These are phyloP conservation scores for Tenthredo notha DNA, from an alignment of 2,888 invertebrate genomes.

Conservation along the genomic window DNA sequence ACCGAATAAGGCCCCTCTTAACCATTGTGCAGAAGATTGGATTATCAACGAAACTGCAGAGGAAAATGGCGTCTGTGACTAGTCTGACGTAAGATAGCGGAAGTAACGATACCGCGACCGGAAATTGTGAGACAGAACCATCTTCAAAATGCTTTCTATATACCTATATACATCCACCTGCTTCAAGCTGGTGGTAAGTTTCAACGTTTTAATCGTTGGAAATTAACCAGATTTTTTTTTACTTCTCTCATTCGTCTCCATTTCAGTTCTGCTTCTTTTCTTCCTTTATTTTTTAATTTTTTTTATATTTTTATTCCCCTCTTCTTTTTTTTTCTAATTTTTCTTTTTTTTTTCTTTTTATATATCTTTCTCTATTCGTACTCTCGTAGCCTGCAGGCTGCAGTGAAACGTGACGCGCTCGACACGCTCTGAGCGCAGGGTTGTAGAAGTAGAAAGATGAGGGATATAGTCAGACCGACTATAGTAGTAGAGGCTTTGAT, in stretches of 20 bases:
- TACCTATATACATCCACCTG: background rate
- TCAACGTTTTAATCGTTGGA: conserved; percentile 50
- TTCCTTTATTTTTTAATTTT: background rate
- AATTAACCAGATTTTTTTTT: conserved; percentile 43
- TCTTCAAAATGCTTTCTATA: conserved; percentile 3
- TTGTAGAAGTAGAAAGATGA: conserved; percentile 31
- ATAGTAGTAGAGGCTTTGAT: conserved; percentile 41
- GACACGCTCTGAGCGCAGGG: background rate
- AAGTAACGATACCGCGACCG: conserved; percentile 40
- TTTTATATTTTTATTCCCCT: background rate
- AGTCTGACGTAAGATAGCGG: conserved; percentile 47
- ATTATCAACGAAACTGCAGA: conserved; percentile 54
- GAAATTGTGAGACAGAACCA: conserved; percentile 47
- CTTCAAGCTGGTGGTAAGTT: background rate
- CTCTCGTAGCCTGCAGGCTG: conserved; percentile 15
- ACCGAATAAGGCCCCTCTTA: conserved; percentile 19
- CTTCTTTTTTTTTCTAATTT: background rate
- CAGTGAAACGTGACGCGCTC: conserved; percentile 32
- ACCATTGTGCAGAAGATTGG: conserved; percentile 44
- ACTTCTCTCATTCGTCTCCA: background rate
- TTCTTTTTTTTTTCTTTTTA: background rate
- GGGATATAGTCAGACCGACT: conserved; percentile 35
- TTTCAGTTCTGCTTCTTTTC: background rate
- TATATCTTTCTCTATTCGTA: background rate
- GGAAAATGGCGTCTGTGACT: conserved; percentile 55